phyloP scores from a whole-genome alignment of 2,888 invertebrate species.

The Pterostichus madidus region DNA sequence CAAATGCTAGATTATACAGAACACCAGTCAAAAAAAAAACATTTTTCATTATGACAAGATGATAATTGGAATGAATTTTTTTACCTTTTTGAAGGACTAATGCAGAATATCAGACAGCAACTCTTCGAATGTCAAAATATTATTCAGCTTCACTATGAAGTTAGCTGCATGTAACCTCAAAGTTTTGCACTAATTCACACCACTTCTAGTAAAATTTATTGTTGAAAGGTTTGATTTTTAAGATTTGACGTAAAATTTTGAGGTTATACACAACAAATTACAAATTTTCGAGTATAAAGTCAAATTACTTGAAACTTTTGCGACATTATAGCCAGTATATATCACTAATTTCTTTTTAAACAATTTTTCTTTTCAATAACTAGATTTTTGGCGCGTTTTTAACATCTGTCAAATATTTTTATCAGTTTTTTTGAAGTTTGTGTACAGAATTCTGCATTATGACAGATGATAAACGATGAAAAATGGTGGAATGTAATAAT shows the following conservation, averaged over 20 bases:
- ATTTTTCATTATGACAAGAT: conserved; percentile 24
- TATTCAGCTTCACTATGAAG: background rate
- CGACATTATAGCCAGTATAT: conserved; percentile 6
- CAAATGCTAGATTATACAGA: conserved; percentile 36
- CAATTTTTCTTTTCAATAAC: conserved; percentile 4
- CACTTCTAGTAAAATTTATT: background rate
- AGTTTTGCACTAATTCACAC: background rate
- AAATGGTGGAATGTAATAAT: conserved; percentile 60
- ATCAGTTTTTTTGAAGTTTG: background rate
- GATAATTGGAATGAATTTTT: conserved; percentile 55
- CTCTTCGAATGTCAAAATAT: background rate
- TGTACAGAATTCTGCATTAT: conserved; percentile 35
- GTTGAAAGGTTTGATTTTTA: background rate
- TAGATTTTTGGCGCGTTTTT: background rate
- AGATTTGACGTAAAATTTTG: background rate
- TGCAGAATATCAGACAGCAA: conserved; percentile 17
- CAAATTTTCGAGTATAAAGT: background rate
- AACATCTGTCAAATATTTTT: conserved; percentile 39
- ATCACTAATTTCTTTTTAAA: background rate
- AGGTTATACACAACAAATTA: conserved; percentile 4
- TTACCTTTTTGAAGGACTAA: conserved; percentile 9
- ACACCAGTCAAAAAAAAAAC: conserved; percentile 53
- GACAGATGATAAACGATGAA: conserved; percentile 15
- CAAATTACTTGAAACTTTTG: background rate
- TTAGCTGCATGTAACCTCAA: background rate